phyloP scores from a whole-genome alignment of 2,797 vertebrate genomes.

The Chelmon rostratus region DNA sequence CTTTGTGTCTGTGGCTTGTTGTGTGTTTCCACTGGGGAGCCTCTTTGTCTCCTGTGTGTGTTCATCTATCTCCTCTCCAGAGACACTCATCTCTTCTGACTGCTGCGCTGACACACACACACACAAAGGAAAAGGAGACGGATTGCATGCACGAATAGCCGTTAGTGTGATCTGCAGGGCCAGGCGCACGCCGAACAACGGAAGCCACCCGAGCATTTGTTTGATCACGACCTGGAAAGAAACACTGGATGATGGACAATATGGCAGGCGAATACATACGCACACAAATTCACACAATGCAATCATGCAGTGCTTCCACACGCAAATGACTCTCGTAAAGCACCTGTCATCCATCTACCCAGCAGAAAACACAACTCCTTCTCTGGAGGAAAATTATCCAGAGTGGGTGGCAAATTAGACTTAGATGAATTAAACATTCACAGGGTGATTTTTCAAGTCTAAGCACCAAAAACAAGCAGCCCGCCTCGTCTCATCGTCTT shows the following conservation, averaged over 20 bases:
- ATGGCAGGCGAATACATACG: slow-evolving; percentile 32
- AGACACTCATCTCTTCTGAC: slow-evolving; percentile 79
- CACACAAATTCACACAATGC: slow-evolving; percentile 6
- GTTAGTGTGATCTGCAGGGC: slow-evolving; percentile 70
- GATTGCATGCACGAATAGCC: slow-evolving; percentile 70
- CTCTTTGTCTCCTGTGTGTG: slow-evolving; percentile 75
- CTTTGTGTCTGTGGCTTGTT: slow-evolving; percentile 63
- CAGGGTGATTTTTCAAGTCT: slow-evolving; percentile 33
- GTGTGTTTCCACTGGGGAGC: slow-evolving; percentile 60
- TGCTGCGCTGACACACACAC: slow-evolving; percentile 75
- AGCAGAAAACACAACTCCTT: slow-evolving; percentile 43
- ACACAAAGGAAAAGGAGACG: slow-evolving; percentile 75
- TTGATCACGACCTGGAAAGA: slow-evolving; percentile 50
- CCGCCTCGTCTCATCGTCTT: slow-evolving; percentile 1
- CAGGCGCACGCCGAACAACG: slow-evolving; percentile 62
- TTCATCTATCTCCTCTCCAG: slow-evolving; percentile 70
- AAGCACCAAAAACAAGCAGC: slow-evolving; percentile 49
- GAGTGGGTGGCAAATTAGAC: slow-evolving; percentile 49
- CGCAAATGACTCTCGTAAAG: slow-evolving; percentile 48
- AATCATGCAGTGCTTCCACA: slow-evolving; percentile 17
- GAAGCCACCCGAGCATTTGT: slow-evolving; percentile 53
- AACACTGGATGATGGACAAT: slow-evolving; percentile 49
- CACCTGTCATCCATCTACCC: slow-evolving; percentile 35
- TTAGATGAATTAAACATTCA: slow-evolving; percentile 54
- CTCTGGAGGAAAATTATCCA: slow-evolving; percentile 42